Conservation (phyloP, 2,113 vertebrate species). For the Xenotilapia leptura region DNA sequence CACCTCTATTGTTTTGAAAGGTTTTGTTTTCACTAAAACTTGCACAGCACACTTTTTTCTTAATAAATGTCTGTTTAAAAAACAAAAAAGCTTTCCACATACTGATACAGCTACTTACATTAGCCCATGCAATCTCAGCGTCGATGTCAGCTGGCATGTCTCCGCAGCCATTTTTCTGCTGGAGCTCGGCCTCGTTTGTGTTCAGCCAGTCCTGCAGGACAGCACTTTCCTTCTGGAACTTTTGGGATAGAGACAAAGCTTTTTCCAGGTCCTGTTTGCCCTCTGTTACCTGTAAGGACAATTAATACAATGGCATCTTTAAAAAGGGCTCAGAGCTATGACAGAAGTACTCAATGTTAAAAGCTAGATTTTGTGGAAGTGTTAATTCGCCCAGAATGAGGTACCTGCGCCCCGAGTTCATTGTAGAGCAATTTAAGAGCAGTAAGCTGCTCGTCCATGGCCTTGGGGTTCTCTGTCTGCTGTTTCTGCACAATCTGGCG, state of each 20-base stretch:
- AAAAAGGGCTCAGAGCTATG: not conserved
- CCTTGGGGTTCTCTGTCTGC: constrained; percentile 93
- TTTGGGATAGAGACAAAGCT: constrained; percentile 81
- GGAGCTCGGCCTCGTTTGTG: constrained; percentile 75
- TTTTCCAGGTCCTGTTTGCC: constrained; percentile 93
- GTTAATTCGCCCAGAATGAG: not conserved
- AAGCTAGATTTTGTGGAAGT: not conserved
- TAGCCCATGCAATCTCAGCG: constrained; percentile 87
- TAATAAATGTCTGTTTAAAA: not conserved
- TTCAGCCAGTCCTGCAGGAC: constrained; percentile 84
- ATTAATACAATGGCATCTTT: not conserved
- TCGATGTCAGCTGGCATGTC: constrained; percentile 84
- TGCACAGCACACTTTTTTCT: not conserved
- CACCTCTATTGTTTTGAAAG: not conserved
- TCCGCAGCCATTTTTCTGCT: constrained; percentile 80
- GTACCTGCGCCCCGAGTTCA: constrained; percentile 91
- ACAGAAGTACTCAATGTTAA: not conserved
- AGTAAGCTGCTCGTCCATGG: constrained; percentile 94
- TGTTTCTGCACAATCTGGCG: constrained; percentile 98
- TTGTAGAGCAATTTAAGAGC: constrained; percentile 94
- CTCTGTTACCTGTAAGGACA: constrained; percentile 82
- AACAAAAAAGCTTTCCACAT: not conserved
- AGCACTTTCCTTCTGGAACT: constrained; percentile 78
- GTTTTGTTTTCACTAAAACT: not conserved
- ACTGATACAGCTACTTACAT: constrained; percentile 71